Conservation (phyloP, 2,797 vertebrate genomes). For the Myotis planiceps region DNA sequence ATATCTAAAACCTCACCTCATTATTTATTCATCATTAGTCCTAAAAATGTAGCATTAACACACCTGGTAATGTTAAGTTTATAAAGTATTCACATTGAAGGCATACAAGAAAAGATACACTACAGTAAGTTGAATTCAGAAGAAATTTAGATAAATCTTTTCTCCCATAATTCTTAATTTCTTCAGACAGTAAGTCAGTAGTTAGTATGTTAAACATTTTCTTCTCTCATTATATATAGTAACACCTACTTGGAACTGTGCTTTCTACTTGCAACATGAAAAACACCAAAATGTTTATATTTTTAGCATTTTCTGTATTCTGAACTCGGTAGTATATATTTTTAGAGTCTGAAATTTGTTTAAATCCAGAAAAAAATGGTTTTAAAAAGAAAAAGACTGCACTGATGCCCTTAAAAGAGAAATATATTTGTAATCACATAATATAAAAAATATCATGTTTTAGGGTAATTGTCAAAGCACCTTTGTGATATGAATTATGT, state of each 20-base stretch:
- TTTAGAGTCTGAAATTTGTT: not conserved
- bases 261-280: not conserved
- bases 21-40: not conserved
- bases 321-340: not conserved
- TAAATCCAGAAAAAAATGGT: conserved; percentile 21
- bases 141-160: not conserved
- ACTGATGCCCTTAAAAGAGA: not conserved
- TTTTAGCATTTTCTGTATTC: conserved; percentile 12
- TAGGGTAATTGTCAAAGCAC: not conserved
- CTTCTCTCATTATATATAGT: not conserved
- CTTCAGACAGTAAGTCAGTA: not conserved
- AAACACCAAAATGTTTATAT: not conserved
- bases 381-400: not conserved
- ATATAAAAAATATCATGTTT: not conserved
- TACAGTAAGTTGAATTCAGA: not conserved
- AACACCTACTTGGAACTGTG: not conserved
- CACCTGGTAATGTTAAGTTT: not conserved
- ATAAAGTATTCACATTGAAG: not conserved
- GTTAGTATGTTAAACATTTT: not conserved
- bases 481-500: conserved; percentile 15
- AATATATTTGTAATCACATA: not conserved
- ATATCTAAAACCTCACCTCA: not conserved
- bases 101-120: not conserved
- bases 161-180: not conserved
- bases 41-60: conserved; percentile 13